phyloP scores from a whole-genome alignment of 2,888 invertebrate species.

The Nebria salina region DNA sequence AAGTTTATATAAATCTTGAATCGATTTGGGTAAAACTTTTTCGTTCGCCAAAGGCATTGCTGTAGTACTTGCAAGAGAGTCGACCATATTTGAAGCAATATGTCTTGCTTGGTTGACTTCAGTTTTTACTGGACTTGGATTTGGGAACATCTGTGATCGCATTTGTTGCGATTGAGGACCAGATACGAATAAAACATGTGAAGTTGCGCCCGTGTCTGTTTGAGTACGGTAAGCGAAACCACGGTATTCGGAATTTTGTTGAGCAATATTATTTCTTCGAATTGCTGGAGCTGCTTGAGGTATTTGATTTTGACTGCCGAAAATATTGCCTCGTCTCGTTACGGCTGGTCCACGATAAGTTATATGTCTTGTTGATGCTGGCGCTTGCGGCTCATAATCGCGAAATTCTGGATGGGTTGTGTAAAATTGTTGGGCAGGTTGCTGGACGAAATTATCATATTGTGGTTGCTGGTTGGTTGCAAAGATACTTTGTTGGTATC shows the following conservation, averaged over 20 bases:
- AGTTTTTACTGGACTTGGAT: conserved; percentile 10
- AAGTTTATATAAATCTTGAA: conserved; percentile 33
- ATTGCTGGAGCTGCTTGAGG: conserved; percentile 23
- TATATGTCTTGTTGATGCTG: conserved; percentile 21
- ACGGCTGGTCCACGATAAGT: background rate
- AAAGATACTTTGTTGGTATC: no score
- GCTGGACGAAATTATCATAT: background rate
- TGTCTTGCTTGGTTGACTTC: conserved; percentile 49
- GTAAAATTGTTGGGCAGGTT: conserved; percentile 14
- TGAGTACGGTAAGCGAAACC: conserved; percentile 57
- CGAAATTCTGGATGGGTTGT: background rate
- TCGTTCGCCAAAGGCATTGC: conserved; percentile 24
- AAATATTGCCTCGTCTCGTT: conserved; percentile 28
- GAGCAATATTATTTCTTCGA: conserved; percentile 29
- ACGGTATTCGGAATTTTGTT: conserved; percentile 30
- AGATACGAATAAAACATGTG: conserved; percentile 55
- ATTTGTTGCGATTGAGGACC: conserved; percentile 53
- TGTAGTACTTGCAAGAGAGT: conserved; percentile 49
- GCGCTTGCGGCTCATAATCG: conserved; percentile 33
- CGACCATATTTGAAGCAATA: conserved; percentile 53
- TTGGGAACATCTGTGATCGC: conserved; percentile 20
- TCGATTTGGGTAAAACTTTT: conserved; percentile 30
- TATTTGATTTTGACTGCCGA: conserved; percentile 21
- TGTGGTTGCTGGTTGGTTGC: no score
- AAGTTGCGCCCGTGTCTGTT: conserved; percentile 53